Base-by-base conservation (phyloP, 2,797 vertebrate genomes). In the Hyperoplus lanceolatus region DNA sequence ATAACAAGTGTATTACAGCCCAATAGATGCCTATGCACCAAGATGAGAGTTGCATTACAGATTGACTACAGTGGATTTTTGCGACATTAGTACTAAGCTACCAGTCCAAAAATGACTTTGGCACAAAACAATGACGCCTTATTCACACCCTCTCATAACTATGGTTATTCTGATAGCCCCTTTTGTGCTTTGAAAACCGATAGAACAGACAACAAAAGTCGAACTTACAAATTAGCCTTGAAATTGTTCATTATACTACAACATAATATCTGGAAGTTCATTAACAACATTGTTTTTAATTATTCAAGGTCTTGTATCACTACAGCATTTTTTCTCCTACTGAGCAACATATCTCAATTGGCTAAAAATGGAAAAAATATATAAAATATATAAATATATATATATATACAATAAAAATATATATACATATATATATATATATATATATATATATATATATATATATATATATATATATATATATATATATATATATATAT, bases 261-360 rank as follows among this genome's bases (percentile, higher is more conserved):
- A 96, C 95, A 96, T 96, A 96, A 96, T 93, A 94, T 95, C 93
- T 95, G 91, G 92, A 97, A 82, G 94, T 96, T 96, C 95, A 96
- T 97, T 96, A 96, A 96, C 97, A 96, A 96, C 90, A 83, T 91
- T 79, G 90, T 95, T 97, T 97, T 97, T 96, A 96, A 96, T 97
- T 96, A 97, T 97, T 96, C 95, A 96, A 96, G 95, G 91, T 96
- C 96, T 96, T 96, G 95, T 96, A 97, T 96, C 94, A 95, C 94
- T 91, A 94, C 94, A 96, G 95, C 93, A 92, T 93, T 96, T 96
- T 96, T 92, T 66, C 92, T 93, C 96, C 95, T 89, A 94, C 95
- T 96, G 96, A 92, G 96, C 90, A 89, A 94, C 94, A 93, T 92
- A 90, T 96, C 92, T 95, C 93, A 93, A 96, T 95, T 96, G 95